Conservation (phyloP, 1,140 invertebrate species). For the Spodoptera frugiperda region DNA sequence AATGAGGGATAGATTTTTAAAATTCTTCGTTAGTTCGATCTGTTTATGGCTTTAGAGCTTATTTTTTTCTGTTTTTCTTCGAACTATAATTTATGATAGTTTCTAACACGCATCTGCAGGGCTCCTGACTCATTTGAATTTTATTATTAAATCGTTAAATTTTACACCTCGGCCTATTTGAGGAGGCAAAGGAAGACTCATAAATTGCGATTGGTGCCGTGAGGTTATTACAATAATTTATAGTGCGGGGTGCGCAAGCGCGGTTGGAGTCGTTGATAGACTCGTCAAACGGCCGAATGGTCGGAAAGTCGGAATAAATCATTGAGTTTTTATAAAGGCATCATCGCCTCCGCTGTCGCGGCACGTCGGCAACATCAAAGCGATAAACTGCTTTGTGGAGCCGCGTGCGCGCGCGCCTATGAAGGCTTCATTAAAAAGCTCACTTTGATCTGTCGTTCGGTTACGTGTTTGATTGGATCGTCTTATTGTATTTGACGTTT, state of each 20-base stretch:
- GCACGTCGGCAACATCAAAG: conserved; percentile 70
- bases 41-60: too few relatives aligned
- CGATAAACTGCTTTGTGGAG: conserved; percentile 59
- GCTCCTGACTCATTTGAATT: conserved; percentile 23
- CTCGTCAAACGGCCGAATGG: conserved; percentile 62
- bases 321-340: conserved; percentile 79
- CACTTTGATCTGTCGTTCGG: conserved; percentile 61
- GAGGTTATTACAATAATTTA: conserved; percentile 46
- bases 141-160: conserved; percentile 24
- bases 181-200: neutral
- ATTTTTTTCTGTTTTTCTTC: too few relatives aligned
- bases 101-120: too few relatives aligned
- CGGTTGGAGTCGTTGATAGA: conserved; percentile 54
- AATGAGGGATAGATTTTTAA: too few relatives aligned
- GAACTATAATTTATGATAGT: too few relatives aligned
- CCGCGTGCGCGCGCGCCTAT: conserved; percentile 60
- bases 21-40: too few relatives aligned
- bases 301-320: conserved; percentile 69
- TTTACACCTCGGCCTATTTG: conserved; percentile 31
- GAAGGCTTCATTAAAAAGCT: conserved; percentile 66
- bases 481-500: conserved; percentile 55
- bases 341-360: conserved; percentile 73
- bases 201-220: conserved; percentile 29
- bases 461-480: conserved; percentile 59
- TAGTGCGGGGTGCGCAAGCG: conserved; percentile 31